A percentile compares a stretch with the other conserved stretches of the same genome.
These are phyloP conservation scores for Perithous albicinctus DNA, from an alignment of 2,888 invertebrate genomes.

Conservation along the genomic window DNA sequence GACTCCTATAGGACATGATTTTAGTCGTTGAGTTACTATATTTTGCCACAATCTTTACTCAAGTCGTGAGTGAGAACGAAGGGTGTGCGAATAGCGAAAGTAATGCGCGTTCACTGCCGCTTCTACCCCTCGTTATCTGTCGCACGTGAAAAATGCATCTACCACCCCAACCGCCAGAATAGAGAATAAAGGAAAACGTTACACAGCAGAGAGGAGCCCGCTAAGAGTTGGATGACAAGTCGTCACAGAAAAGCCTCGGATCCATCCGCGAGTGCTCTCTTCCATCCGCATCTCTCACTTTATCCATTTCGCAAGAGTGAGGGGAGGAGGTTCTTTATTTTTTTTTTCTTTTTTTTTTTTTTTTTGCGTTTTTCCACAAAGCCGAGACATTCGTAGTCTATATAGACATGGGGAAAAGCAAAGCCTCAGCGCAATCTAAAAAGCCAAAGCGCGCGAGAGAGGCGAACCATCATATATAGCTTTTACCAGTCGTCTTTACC, in stretches of 20 bases:
- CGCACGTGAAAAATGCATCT: conserved; percentile 33
- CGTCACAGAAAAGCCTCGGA: not conserved
- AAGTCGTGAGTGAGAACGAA: not conserved
- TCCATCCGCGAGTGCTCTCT: conserved; percentile 22
- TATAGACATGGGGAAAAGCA: conserved; percentile 13
- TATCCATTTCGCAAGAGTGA: conserved; percentile 30
- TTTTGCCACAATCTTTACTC: not conserved
- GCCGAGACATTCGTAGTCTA: conserved; percentile 10
- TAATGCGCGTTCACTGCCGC: not conserved
- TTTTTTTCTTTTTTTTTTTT: too few relatives aligned
- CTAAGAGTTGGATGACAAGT: conserved; percentile 33
- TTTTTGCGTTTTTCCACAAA: not conserved
- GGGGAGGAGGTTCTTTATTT: too few relatives aligned
- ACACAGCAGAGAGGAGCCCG: not conserved
- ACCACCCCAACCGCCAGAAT: not conserved
- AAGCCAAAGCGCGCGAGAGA: conserved; percentile 48
- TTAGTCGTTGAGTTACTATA: not conserved
- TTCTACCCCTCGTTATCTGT: conserved; percentile 30
- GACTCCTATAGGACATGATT: not conserved
- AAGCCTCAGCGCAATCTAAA: conserved; percentile 53
- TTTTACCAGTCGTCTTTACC: conserved; percentile 40
- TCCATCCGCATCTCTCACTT: conserved; percentile 35
- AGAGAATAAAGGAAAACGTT: conserved; percentile 3
- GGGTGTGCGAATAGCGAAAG: not conserved
- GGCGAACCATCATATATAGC: conserved; percentile 18